Percentiles rank a stretch among this genome's conserved stretches.
phyloP scores from a whole-genome alignment of 2,888 invertebrate genomes.

The Eupithecia pulchellata region DNA sequence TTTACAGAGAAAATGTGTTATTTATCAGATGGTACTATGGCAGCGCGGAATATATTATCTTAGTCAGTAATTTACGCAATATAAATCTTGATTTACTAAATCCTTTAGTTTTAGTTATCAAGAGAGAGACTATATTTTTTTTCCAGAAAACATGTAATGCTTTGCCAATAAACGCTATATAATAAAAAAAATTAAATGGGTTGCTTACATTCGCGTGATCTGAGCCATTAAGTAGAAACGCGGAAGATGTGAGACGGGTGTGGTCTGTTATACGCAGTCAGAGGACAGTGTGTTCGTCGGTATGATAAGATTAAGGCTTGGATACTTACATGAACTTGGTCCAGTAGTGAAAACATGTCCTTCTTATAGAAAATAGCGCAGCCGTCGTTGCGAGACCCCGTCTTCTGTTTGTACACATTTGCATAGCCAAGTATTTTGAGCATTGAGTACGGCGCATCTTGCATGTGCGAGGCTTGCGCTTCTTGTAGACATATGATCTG shows the following conservation, averaged over 20 bases:
- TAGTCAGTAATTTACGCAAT: neutral
- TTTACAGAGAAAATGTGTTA: neutral
- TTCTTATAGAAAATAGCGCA: constrained; percentile 94
- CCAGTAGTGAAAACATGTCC: constrained; percentile 87
- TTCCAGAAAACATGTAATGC: no score
- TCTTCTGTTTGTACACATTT: constrained; percentile 93
- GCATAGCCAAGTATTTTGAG: constrained; percentile 87
- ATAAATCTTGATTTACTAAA: no score
- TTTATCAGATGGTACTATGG: neutral
- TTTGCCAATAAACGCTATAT: no score
- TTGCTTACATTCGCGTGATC: no score
- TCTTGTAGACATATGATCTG: constrained; percentile 96
- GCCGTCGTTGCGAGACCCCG: constrained; percentile 93
- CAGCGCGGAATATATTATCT: no score
- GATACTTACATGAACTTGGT: constrained; percentile 88
- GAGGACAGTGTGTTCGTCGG: neutral
- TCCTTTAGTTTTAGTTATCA: no score
- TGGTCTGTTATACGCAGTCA: neutral
- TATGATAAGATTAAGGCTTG: neutral
- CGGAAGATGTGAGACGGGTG: no score
- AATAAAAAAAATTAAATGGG: no score
- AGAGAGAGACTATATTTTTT: no score
- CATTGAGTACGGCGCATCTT: constrained; percentile 80
- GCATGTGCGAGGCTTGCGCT: constrained; percentile 84
- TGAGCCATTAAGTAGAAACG: no score